Evolutionary conservation across 2,888 invertebrate genomes (phyloP).

Genomic region (Kuschelorhynchus macadamiae): DNA sequence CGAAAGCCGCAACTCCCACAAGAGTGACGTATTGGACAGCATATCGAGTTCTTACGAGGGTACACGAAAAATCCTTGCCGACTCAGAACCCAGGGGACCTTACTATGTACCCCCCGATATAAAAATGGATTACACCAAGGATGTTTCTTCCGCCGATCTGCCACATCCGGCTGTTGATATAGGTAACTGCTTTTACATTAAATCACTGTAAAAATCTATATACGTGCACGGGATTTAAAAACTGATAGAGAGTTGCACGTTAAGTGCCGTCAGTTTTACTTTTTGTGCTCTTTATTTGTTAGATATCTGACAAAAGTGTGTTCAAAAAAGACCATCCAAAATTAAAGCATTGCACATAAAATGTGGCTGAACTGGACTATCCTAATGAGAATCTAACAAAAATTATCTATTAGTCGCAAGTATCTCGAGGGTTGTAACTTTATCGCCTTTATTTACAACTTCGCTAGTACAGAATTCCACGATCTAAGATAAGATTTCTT

Average conservation of each 20-base stretch:
- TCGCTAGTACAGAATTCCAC: no score
- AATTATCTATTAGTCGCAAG: no score
- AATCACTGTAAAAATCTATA: conserved; percentile 26
- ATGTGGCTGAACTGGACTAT: no score
- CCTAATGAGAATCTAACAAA: no score
- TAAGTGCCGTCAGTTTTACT: conserved; percentile 13
- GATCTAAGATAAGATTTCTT: no score
- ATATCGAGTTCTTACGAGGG: conserved; percentile 69
- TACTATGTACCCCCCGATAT: conserved; percentile 67
- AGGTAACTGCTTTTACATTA: conserved; percentile 60
- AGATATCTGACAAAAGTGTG: no score
- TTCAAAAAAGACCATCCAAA: no score
- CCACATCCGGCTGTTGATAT: conserved; percentile 68
- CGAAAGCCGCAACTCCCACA: conserved; percentile 61
- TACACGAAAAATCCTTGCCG: conserved; percentile 69
- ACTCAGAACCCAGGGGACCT: conserved; percentile 68
- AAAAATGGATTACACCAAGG: conserved; percentile 63
- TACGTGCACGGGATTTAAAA: conserved; percentile 27
- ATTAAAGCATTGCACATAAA: no score
- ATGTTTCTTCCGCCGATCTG: conserved; percentile 57
- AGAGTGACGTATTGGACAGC: conserved; percentile 67
- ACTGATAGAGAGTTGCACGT: conserved; percentile 2
- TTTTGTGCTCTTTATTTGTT: neutral
- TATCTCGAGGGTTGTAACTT: no score
- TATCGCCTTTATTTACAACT: no score